Base-by-base conservation (phyloP, 2,113 vertebrate species). In the Dasypus novemcinctus region DNA sequence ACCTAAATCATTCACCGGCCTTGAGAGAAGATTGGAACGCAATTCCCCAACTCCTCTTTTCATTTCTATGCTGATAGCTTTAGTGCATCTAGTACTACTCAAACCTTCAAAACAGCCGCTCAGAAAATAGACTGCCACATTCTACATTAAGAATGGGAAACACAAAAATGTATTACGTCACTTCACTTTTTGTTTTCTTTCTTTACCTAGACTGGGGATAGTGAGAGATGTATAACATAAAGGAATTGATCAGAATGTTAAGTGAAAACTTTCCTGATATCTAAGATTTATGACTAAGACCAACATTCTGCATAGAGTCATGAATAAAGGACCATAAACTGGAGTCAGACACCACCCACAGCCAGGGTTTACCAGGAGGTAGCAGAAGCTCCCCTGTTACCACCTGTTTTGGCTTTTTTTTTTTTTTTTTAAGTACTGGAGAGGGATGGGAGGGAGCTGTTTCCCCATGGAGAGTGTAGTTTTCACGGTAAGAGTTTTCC, bases 61-160 rank as follows among this genome's bases (percentile, higher is more conserved):
- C 64, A 93, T 78, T 66, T 91, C 21, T 63, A 66, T 11, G 38
- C 87, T 21, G 43, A 76, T 52, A 49, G 17, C 18, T 89, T 86
- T 46, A 14, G 9, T 38, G 9, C 20, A 72, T 64, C 43, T 61
- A 80, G 87, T 3, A 29, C 54, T 14, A 71, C 14, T 66, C 52
- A 71, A 89, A 87, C 29, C 36, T 95, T 68, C 33, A 72, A 81
- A 61, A 71, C 71, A 93, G 52, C 84, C 92, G 31, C 84, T 93
- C 7, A 25, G 76, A 79, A 93, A 84, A 95, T 7, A 93, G 81
- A 78, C 31, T 12, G 41, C 61, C 12, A 57, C 21, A 25, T 43
- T 69, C 9, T 10, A 93, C 68, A 43, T 69, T 5, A 49, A 59
- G 36, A 89, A 91, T 4, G 87, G 69, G 71, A 93, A 93, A 86